Conservation (phyloP, 2,888 invertebrate species). For the Meghimatium bilineatum region DNA sequence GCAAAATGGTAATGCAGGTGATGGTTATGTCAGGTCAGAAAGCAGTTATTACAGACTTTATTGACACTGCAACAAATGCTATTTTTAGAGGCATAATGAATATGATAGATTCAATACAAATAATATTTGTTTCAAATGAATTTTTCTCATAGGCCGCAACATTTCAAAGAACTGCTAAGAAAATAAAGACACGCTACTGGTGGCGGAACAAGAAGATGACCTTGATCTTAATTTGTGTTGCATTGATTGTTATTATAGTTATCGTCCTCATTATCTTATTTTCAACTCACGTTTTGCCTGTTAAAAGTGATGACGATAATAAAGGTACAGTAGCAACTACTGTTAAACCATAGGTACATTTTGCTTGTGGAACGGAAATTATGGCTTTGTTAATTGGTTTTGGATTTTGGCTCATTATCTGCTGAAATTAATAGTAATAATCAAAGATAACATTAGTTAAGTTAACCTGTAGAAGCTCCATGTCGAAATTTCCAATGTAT, state of each 20-base stretch:
- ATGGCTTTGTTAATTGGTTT: neutral
- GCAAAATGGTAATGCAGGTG: no score
- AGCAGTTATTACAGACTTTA: no score
- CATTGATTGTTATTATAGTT: conserved; percentile 67
- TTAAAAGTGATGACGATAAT: conserved; percentile 44
- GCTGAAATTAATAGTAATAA: neutral
- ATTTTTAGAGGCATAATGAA: no score
- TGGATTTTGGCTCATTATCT: neutral
- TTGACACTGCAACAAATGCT: no score
- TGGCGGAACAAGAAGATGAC: conserved; percentile 77
- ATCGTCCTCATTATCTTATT: conserved; percentile 72
- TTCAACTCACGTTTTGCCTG: conserved; percentile 70
- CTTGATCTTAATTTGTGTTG: conserved; percentile 69
- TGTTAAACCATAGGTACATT: conserved; percentile 16
- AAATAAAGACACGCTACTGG: conserved; percentile 74
- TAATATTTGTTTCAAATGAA: no score
- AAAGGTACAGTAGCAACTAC: conserved; percentile 44
- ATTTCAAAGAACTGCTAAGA: conserved; percentile 72
- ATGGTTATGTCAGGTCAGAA: no score
- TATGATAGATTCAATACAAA: no score
- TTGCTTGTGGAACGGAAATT: neutral
- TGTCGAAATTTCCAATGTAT: no score
- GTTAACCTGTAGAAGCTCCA: no score
- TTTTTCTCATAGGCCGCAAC: conserved; percentile 66
- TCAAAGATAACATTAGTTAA: no score